These are phyloP conservation scores for Tribolium madens DNA, from an alignment of 1,140 invertebrate species.

Conservation along the genomic window DNA sequence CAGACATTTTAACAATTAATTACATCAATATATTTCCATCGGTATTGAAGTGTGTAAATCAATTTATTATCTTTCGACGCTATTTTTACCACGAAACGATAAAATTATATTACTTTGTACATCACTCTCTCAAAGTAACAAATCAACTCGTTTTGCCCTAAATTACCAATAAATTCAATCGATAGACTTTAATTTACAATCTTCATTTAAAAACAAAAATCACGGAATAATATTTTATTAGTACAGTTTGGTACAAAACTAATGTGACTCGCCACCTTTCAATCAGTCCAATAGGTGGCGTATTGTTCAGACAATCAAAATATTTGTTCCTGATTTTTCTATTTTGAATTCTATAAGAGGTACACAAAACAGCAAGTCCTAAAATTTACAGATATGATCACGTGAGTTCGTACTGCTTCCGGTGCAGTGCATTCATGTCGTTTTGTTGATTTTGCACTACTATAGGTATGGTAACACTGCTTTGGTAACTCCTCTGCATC, in stretches of 20 bases:
- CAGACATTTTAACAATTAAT: conserved; percentile 29
- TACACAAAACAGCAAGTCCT: conserved; percentile 16
- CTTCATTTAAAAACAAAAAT: not conserved
- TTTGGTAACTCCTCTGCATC: conserved; percentile 57
- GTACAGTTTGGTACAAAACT: not conserved
- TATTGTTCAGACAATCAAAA: not conserved
- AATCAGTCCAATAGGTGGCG: too few relatives aligned
- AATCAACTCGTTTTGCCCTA: conserved; percentile 4
- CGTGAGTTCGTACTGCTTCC: conserved; percentile 59
- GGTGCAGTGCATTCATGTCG: conserved; percentile 51
- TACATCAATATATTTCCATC: conserved; percentile 19
- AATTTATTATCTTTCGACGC: conserved; percentile 5
- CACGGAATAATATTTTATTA: not conserved
- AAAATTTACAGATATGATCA: conserved; percentile 52
- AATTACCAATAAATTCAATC: not conserved
- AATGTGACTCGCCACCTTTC: not conserved
- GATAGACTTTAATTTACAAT: not conserved
- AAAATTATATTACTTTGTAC: conserved; percentile 23
- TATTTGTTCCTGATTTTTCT: not conserved
- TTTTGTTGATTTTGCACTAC: conserved; percentile 50
- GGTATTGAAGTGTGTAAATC: conserved; percentile 21
- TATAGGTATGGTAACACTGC: conserved; percentile 58
- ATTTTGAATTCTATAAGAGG: conserved; percentile 21
- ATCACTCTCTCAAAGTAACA: conserved; percentile 13
- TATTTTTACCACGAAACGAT: conserved; percentile 9